Conservation (phyloP, 1,140 invertebrate genomes). For the Frieseomelitta varia region DNA sequence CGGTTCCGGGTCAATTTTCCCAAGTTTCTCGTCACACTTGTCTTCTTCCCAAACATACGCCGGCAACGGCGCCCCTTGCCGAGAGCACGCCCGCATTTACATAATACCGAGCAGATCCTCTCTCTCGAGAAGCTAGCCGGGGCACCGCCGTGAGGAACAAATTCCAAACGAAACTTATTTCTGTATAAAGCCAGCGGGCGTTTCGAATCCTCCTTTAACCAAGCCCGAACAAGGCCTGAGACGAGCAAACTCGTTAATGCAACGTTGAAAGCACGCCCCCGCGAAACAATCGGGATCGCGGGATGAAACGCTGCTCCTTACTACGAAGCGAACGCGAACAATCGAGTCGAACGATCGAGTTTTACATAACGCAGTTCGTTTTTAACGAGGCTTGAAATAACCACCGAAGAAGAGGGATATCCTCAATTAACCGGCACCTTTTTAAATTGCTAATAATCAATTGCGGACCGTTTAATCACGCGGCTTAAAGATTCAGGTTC, state of each 20-base stretch:
- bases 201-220: neutral
- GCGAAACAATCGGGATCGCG: neutral
- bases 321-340: no score
- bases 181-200: neutral
- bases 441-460: slow-evolving; percentile 37
- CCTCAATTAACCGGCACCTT: neutral
- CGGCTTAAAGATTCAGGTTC: neutral
- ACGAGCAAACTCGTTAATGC: no score
- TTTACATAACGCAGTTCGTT: neutral
- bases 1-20: neutral
- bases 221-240: no score
- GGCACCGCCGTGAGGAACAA: neutral
- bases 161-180: slow-evolving; percentile 8
- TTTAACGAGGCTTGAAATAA: neutral
- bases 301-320: neutral
- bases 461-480: neutral
- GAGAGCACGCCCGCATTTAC: neutral
- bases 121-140: neutral
- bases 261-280: neutral
- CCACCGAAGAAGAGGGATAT: neutral
- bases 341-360: neutral
- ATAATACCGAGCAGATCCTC: slow-evolving; percentile 2
- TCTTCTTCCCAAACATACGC: neutral
- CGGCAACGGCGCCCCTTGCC: neutral
- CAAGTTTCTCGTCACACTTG: neutral